Conservation (phyloP, 1,140 invertebrate genomes). For the Tetraneura akinire region DNA sequence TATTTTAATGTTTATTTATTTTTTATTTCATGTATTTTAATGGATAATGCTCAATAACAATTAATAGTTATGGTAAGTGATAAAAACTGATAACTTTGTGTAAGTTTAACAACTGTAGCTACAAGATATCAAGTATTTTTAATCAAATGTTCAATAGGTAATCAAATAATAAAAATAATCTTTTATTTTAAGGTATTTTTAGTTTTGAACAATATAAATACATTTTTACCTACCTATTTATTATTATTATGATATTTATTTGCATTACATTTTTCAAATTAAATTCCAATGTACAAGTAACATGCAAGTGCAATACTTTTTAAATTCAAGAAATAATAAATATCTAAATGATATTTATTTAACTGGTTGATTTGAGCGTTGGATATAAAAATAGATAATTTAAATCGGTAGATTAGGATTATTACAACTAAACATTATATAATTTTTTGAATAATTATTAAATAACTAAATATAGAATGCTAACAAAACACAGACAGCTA, state of each 20-base stretch:
- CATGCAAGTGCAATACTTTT: neutral
- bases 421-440: too few species aligned
- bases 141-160: neutral
- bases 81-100: neutral
- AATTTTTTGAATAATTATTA: too few species aligned
- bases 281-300: neutral
- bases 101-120: neutral
- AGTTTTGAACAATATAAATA: too few species aligned
- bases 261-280: neutral
- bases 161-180: too few species aligned
- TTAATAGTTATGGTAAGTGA: neutral
- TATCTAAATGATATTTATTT: constrained; percentile 8
- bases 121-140: neutral
- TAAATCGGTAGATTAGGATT: too few species aligned
- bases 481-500: too few species aligned
- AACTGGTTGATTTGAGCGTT: constrained; percentile 20
- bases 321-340: constrained; percentile 25
- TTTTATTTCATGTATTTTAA: neutral
- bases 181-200: too few species aligned
- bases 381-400: constrained; percentile 36
- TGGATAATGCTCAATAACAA: too few species aligned
- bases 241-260: neutral
- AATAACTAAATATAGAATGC: too few species aligned
- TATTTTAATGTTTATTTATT: neutral
- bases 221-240: neutral